Base-by-base conservation (phyloP, 23 tunicate genomes). In the Corella eumyota region DNA sequence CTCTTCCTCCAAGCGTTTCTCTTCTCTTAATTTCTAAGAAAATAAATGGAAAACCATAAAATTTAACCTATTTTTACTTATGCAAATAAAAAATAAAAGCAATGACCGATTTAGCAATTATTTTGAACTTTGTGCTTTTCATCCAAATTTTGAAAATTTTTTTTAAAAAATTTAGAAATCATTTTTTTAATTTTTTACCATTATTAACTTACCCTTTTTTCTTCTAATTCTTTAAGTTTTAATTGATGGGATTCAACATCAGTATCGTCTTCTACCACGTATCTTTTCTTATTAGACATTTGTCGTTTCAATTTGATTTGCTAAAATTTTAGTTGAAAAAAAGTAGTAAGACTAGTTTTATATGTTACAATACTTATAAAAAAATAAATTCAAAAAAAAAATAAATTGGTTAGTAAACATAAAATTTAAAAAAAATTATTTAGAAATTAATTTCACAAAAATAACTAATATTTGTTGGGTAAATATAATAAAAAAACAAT, bases 1-100 rank as follows among this genome's bases (percentile, higher is more conserved):
- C 50, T 84, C 83, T 50, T 75, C 78, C 65, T 84, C 94, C 45
- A 72, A 50, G 40, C 73, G 58, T 38, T 84, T 64, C 38, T 64
- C 33, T 51, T 77, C 85, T 50, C 95, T 57, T 60, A 77, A 19
- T 59, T 34, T 77, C 95, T 85, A 78, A 30, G 68, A 67, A 69
- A 21, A 61, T n/a, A 37, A 28, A 34, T 21, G n/a, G n/a, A n/a
- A 40, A 40, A 40, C 11, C 48, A 9, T 40, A 40, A 9, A 40
- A 40, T 40, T 40, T 40, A 15, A 40, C 13, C 13, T 40, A 9
- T 40, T 9, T 40, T 11, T 40, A 11, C 13, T 40, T 9, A 40
- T 9, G 11, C n/a, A n/a, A n/a, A n/a, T n/a, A n/a, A n/a, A n/a
- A n/a, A n/a, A n/a, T n/a, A n/a, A n/a, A n/a, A n/a, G n/a, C n/a